Base-by-base conservation (phyloP, 1,140 invertebrate genomes). In the Drosophila gunungcola region DNA sequence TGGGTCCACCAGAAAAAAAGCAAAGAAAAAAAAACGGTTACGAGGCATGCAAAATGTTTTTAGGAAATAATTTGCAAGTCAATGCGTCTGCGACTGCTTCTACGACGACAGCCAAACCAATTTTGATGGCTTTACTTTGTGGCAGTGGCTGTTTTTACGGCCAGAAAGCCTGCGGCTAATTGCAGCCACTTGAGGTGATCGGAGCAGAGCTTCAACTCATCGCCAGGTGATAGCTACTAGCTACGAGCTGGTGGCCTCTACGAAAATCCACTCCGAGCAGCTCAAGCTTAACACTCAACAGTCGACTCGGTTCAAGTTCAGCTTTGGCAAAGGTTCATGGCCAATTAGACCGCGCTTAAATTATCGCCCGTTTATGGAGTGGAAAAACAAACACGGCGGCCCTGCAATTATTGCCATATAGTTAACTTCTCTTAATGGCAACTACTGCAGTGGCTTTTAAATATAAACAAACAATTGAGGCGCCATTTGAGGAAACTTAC, bases 61-160 rank as follows among this genome's bases (percentile, higher is more conserved):
- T 77, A 84, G 84, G 84, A 89, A 89, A 89, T 80, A 69, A 89
- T 89, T 89, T 89, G 80, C 84, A 89, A 80, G 56, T 67, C 43
- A 48, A 60, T 73, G 45, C 53, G 16, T 1, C 16, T 21, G 16
- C 16, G 16, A 21, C 16, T 21, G 16, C 16, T 0, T 21, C 16
- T 21, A 21, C 16, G 29, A 32, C 29, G 46, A 43, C 55, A 53
- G 60, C 46, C 70, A 65, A 82, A 73, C 83, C 75, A 88, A 88
- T 88, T 86, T 70, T 45, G 46, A 70, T 62, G 54, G 62, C 48
- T 74, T 45, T 46, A 54, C 43, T 78, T 53, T 75, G 43, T 42
- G 10, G 16, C 38, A 29, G 16, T 45, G 10, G 16, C 38, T 36
- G 16, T 45, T 60, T 79, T 36, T 27, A 48, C 54, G 16, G 36